A percentile compares a stretch with the other conserved stretches of the same genome.
Evolutionary conservation across 2,888 invertebrate species (phyloP).

Genomic region (Acleris laterana): DNA sequence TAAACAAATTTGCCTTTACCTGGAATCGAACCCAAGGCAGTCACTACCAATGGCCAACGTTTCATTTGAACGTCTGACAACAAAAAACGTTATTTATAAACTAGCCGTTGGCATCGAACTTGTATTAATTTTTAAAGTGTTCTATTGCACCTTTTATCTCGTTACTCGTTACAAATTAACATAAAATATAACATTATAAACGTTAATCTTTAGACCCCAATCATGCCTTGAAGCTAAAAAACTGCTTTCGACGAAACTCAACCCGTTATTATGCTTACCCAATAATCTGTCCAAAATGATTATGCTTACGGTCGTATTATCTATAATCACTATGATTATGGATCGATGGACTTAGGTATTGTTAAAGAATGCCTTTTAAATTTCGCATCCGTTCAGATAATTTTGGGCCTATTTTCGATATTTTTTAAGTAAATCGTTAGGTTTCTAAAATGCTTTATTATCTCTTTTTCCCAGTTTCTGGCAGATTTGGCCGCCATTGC

Average conservation of each 20-base stretch:
- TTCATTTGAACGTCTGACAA: too few relatives aligned
- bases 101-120: background rate
- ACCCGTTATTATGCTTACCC: slow-evolving; percentile 48
- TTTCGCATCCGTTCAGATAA: slow-evolving; percentile 23
- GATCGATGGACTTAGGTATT: slow-evolving; percentile 9
- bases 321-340: slow-evolving; percentile 43
- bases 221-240: slow-evolving; percentile 23
- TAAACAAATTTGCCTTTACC: too few relatives aligned
- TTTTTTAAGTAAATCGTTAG: too few relatives aligned
- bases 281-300: slow-evolving; percentile 48
- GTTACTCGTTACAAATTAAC: slow-evolving; percentile 16
- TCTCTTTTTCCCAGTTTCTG: too few relatives aligned
- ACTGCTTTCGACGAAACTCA: slow-evolving; percentile 42
- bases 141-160: background rate
- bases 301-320: slow-evolving; percentile 47
- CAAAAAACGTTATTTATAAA: too few relatives aligned
- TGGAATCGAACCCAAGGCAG: too few relatives aligned
- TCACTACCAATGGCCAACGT: too few relatives aligned
- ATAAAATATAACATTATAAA: slow-evolving; percentile 16
- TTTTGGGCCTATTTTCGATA: too few relatives aligned
- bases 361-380: slow-evolving; percentile 21
- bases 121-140: slow-evolving; percentile 1
- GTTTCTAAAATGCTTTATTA: too few relatives aligned
- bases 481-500: too few relatives aligned
- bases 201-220: slow-evolving; percentile 14